Evolutionary conservation across 1,140 invertebrate species (phyloP).

Genomic region (Zaprionus ornatus): DNA sequence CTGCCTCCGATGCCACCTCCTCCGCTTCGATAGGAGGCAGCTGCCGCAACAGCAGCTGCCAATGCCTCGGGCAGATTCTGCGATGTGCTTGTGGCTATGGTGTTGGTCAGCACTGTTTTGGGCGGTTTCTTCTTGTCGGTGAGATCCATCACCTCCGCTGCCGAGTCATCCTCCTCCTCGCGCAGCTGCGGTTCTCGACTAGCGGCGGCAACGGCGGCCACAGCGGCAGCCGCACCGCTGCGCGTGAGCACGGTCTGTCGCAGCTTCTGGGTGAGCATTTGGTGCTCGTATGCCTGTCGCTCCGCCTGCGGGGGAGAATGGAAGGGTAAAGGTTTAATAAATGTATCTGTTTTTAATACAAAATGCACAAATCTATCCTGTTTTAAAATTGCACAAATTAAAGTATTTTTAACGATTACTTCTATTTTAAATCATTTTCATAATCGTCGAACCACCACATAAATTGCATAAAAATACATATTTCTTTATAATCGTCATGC

Average conservation of each 20-base stretch:
- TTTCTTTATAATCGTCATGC: too few relatives aligned
- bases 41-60: constrained; percentile 48
- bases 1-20: constrained; percentile 17
- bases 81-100: constrained; percentile 92
- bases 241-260: constrained; percentile 94
- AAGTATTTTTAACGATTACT: not conserved
- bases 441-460: too few relatives aligned
- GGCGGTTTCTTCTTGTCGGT: constrained; percentile 88
- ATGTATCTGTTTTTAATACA: not conserved
- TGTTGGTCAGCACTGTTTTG: constrained; percentile 90
- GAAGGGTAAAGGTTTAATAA: not conserved
- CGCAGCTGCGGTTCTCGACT: constrained; percentile 84
- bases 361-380: too few relatives aligned
- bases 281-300: constrained; percentile 86
- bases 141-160: constrained; percentile 91
- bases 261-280: constrained; percentile 90
- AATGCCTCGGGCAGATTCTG: constrained; percentile 77
- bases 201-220: constrained; percentile 87
- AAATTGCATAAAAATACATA: too few relatives aligned
- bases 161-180: constrained; percentile 86
- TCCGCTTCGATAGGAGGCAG: constrained; percentile 31
- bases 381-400: not conserved
- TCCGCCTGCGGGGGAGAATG: constrained; percentile 80
- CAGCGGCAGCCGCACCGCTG: constrained; percentile 85
- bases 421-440: not conserved